A percentile compares a stretch with the other conserved stretches of the same genome.
phyloP scores from a whole-genome alignment of 2,888 invertebrate species.

The Nemoura dubitans region DNA sequence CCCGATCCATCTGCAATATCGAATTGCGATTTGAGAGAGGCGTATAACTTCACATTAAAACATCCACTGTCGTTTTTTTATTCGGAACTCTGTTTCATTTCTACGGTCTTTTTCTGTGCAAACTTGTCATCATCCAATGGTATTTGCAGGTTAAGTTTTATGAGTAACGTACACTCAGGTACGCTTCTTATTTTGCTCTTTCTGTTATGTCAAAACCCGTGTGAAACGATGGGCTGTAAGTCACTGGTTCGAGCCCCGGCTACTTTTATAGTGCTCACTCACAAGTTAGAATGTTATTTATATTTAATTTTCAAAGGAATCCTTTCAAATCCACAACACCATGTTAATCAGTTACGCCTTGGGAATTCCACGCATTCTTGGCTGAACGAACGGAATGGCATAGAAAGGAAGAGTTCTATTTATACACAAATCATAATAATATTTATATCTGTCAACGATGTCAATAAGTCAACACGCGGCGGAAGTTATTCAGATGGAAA shows the following conservation, averaged over 20 bases:
- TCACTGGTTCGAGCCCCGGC: neutral
- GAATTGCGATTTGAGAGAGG: neutral
- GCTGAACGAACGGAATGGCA: neutral
- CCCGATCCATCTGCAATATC: neutral
- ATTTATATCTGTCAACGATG: neutral
- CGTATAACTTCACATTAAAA: neutral
- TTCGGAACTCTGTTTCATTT: neutral
- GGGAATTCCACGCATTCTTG: slow-evolving; percentile 16
- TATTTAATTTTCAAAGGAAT: neutral
- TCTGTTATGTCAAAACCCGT: neutral
- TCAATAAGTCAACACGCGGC: neutral
- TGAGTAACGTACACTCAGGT: neutral
- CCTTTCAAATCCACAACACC: neutral
- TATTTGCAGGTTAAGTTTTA: neutral
- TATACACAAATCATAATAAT: slow-evolving; percentile 1
- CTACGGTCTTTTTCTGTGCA: neutral
- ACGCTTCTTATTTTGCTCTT: neutral
- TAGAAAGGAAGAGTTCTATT: slow-evolving; percentile 27
- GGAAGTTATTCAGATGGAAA: neutral
- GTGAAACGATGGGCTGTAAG: neutral
- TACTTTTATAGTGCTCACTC: neutral
- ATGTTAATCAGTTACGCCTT: neutral
- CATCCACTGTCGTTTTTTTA: neutral
- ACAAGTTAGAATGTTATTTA: neutral
- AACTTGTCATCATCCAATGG: neutral